A percentile compares a stretch with the other conserved stretches of the same genome.
phyloP scores from a whole-genome alignment of 2,888 invertebrate species.

The Sympetrum striolatum region DNA sequence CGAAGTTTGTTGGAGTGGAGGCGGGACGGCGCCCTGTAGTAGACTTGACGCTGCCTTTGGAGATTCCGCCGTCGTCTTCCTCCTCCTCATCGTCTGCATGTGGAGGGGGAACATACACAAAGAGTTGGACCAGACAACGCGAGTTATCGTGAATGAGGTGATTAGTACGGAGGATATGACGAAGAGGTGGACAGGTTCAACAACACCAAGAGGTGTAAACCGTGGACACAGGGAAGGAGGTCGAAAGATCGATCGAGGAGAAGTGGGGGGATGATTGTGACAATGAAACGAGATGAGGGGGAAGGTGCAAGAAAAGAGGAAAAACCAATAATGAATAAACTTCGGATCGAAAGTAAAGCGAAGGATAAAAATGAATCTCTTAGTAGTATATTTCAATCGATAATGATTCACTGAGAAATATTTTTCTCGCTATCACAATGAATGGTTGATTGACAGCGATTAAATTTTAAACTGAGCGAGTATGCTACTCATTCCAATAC shows the following conservation, averaged over 20 bases:
- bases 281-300: conserved; percentile 1
- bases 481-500: neutral
- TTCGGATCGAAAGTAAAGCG: conserved; percentile 32
- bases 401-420: neutral
- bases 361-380: conserved; percentile 49
- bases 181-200: neutral
- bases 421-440: neutral
- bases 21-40: conserved; percentile 9
- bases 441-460: neutral
- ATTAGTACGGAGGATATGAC: neutral
- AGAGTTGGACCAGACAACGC: neutral
- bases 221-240: neutral
- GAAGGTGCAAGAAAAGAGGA: conserved; percentile 43
- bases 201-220: neutral
- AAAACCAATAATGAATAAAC: conserved; percentile 32
- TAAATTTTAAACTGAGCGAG: neutral
- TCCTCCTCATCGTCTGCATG: neutral
- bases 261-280: conserved; percentile 36
- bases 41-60: neutral
- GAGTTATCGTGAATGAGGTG: neutral
- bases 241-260: neutral
- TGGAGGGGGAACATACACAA: neutral
- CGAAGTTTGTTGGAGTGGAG: neutral
- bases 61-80: neutral
- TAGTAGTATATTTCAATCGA: conserved; percentile 31